Conservation (phyloP, 2,113 vertebrate genomes). For the Epinephelus moara region DNA sequence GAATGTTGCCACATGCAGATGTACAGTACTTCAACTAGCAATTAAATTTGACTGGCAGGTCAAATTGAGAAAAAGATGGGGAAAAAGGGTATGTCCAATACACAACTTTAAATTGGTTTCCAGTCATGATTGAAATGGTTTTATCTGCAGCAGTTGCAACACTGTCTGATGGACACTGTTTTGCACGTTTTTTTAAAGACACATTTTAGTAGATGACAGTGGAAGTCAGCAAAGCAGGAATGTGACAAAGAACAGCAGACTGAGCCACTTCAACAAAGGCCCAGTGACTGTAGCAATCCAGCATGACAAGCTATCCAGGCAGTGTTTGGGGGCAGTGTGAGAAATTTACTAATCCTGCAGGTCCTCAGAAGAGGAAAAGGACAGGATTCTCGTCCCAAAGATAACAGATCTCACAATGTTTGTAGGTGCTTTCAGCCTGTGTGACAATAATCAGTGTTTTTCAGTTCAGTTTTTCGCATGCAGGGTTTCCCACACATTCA, state of each 20-base stretch:
- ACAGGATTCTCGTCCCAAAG: neutral
- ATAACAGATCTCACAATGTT: neutral
- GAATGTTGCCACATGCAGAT: slow-evolving; percentile 16
- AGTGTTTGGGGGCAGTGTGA: neutral
- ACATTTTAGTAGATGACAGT: slow-evolving; percentile 20
- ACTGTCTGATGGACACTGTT: neutral
- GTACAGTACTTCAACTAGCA: neutral
- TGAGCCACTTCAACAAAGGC: neutral
- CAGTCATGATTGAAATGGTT: neutral
- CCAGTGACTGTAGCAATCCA: slow-evolving; percentile 8
- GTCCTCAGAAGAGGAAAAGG: neutral
- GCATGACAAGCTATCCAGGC: slow-evolving; percentile 4
- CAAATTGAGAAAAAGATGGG: slow-evolving; percentile 11
- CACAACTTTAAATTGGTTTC: slow-evolving; percentile 15
- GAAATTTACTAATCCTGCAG: slow-evolving; percentile 19
- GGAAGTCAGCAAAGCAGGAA: slow-evolving; percentile 3
- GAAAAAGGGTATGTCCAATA: neutral
- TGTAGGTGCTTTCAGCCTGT: neutral
- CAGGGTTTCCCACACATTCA: no score
- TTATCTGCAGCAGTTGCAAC: slow-evolving; percentile 9
- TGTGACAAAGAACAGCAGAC: neutral
- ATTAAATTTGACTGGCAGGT: slow-evolving; percentile 58
- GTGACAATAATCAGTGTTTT: neutral
- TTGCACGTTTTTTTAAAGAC: neutral
- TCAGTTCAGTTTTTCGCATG: neutral